Evolutionary conservation across 2,113 vertebrate species (phyloP).

Genomic region (Genyomyrus donnyi): DNA sequence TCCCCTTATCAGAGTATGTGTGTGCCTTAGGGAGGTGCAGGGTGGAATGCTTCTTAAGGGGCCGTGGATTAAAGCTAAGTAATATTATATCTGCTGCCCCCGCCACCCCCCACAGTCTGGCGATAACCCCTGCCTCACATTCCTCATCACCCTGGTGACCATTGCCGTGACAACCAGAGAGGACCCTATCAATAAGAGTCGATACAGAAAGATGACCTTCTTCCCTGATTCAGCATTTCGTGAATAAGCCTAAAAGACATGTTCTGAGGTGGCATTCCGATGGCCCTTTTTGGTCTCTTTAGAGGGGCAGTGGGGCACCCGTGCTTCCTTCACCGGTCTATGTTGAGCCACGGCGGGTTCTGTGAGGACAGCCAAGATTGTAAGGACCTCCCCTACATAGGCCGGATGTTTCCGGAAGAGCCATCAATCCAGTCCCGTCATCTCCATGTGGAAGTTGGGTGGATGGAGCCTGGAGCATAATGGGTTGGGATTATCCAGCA

Average conservation of each 20-base stretch:
- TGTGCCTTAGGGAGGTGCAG: background rate
- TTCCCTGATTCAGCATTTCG: background rate
- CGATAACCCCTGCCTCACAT: background rate
- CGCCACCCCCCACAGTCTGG: background rate
- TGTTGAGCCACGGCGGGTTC: background rate
- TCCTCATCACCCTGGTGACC: background rate
- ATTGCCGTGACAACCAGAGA: background rate
- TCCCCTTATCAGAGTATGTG: background rate
- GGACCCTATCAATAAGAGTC: background rate
- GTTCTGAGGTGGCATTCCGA: background rate
- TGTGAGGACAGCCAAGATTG: background rate
- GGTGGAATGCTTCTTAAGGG: background rate
- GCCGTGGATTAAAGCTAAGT: background rate
- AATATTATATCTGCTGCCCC: background rate
- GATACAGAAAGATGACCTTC: background rate
- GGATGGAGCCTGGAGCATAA: background rate
- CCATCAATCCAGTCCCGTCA: background rate
- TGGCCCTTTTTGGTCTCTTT: background rate
- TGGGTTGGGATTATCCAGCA: background rate
- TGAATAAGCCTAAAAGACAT: background rate
- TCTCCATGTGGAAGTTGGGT: background rate
- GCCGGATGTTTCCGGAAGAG: background rate
- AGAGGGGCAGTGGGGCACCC: background rate
- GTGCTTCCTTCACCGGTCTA: background rate
- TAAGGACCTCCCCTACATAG: background rate